Conservation (phyloP, 2,113 vertebrate genomes). For the Hylia prasina region DNA sequence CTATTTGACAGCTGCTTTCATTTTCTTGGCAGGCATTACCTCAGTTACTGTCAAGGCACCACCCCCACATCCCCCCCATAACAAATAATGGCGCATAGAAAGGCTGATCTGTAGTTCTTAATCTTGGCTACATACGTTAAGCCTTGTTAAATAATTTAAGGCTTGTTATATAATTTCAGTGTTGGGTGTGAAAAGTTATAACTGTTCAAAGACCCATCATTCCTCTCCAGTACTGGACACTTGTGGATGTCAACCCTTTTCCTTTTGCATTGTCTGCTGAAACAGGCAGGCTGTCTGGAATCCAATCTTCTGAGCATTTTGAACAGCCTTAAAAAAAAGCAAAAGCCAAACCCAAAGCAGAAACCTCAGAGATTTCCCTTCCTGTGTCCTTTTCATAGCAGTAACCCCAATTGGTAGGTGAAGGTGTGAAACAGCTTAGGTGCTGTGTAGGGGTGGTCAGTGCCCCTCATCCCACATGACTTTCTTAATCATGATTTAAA, state of each 20-base stretch:
- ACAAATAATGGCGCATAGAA: background rate
- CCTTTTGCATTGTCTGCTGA: background rate
- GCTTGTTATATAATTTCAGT: background rate
- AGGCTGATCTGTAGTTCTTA: background rate
- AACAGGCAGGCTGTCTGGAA: background rate
- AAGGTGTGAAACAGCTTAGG: background rate
- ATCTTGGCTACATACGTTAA: background rate
- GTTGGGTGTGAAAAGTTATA: background rate
- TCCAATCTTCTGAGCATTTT: background rate
- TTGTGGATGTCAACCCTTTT: background rate
- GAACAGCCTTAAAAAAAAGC: background rate
- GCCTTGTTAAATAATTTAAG: background rate
- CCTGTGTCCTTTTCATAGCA: background rate
- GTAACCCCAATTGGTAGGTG: rapidly evolving
- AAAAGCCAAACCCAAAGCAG: background rate
- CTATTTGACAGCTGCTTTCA: background rate
- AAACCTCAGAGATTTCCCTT: background rate
- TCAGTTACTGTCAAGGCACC: background rate
- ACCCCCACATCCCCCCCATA: rapidly evolving
- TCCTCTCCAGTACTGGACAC: background rate
- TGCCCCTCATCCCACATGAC: background rate
- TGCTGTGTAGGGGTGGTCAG: background rate
- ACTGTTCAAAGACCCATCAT: background rate
- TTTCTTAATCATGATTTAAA: background rate
- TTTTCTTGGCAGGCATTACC: background rate